Base-by-base conservation (phyloP, 2,888 invertebrate genomes). In the Philopedon plagiatum region DNA sequence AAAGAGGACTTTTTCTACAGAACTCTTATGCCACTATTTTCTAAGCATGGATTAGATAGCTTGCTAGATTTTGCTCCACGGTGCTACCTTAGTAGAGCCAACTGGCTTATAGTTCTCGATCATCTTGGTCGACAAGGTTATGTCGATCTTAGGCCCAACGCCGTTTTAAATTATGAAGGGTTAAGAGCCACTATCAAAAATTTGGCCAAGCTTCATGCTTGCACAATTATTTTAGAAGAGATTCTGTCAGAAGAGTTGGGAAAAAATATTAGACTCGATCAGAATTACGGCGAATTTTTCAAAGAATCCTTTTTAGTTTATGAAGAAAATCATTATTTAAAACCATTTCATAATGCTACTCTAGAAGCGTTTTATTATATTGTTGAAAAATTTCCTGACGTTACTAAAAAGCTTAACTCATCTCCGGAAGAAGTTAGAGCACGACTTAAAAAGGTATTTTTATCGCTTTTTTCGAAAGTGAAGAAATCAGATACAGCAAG, bases 1-100 rank as follows among this genome's bases (percentile, higher is more conserved):
- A 81, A 79, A 69, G 81, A 81, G 72, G 65, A 75, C 41, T 78
- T 79, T 0, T 85, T 88, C 32, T 89, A 87, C 73, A 79, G 81
- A 34, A 75, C 64, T 5, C 77, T 86, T 56, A 77, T 88, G 4
- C 76, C 87, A 4, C 29, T 69, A 32, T 56, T 74, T 86, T 87
- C 0, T 74, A 81, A 37, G 72, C 75, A 58, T 75, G 80, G 37
- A 77, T 82, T 78, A 15, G 64, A 51, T 37, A 71, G 44, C 71
- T 67, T 80, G 15, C 61, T 69, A 26, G 76, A 76, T 58, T 78
- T 78, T 57, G 82, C 86, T 0, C 81, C 86, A 1, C 66, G 76
- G 29, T 86, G 85, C 77, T 85, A 83, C 75, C 46, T 83, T 3
- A 76, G 79, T 1, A 81, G 83, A 32, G 73, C 78, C 1, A 77